Percentiles rank a stretch among this genome's conserved stretches.
Conservation (phyloP, 2,113 vertebrate genomes). For the Galbula dea region DNA sequence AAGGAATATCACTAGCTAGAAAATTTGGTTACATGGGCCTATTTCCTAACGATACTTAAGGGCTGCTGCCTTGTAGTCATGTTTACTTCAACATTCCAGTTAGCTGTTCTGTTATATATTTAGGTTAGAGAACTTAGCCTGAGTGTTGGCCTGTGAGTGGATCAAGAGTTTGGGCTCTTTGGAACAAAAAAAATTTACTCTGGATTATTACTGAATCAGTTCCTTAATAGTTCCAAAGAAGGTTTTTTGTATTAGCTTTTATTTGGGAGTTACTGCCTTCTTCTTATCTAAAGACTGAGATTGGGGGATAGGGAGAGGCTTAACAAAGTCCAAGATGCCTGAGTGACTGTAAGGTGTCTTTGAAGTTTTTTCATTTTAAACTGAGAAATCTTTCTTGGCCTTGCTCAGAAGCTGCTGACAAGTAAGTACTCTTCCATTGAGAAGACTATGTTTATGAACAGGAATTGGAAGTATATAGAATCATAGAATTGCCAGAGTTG, state of each 20-base stretch:
- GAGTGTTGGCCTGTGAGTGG: background rate
- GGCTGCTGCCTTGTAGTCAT: background rate
- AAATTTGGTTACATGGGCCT: accelerated
- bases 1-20: background rate
- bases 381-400: background rate
- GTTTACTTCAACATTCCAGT: background rate
- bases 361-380: background rate
- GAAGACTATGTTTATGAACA: background rate
- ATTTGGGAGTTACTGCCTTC: background rate
- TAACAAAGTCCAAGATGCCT: background rate
- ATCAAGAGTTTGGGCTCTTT: background rate
- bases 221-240: background rate
- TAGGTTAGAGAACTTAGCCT: background rate
- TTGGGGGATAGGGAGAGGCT: background rate
- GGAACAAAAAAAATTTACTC: background rate
- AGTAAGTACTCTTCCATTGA: background rate
- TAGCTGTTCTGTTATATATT: background rate
- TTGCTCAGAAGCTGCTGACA: background rate
- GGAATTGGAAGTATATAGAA: background rate
- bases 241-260: background rate
- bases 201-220: background rate
- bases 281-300: background rate
- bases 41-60: background rate
- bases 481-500: too few species aligned
- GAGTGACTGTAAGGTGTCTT: background rate